phyloP scores from a whole-genome alignment of 2,113 vertebrate species.

The Syrrhaptes paradoxus region DNA sequence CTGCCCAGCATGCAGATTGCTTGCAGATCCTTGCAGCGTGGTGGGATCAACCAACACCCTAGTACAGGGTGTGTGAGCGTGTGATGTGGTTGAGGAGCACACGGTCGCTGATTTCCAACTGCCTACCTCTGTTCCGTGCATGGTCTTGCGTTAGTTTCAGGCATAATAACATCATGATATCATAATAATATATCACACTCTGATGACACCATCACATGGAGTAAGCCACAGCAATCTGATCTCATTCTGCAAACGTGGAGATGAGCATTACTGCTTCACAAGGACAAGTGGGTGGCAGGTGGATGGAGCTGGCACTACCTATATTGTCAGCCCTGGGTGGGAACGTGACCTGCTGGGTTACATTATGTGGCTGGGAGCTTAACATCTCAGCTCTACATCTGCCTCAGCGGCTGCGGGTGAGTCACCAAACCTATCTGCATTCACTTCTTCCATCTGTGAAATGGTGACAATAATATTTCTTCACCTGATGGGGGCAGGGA shows the following conservation, averaged over 20 bases:
- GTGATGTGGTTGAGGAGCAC: slow-evolving; percentile 21
- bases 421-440: slow-evolving; percentile 29
- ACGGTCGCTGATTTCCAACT: not conserved
- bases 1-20: not conserved
- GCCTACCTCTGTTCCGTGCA: not conserved
- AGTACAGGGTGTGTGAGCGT: not conserved
- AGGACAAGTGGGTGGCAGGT: slow-evolving; percentile 11
- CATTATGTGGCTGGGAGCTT: slow-evolving; percentile 31
- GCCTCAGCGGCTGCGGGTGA: not conserved
- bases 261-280: not conserved
- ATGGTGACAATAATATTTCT: slow-evolving; percentile 27
- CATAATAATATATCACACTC: not conserved
- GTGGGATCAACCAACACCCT: not conserved
- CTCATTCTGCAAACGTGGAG: not conserved
- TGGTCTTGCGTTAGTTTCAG: slow-evolving; percentile 24
- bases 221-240: slow-evolving; percentile 48
- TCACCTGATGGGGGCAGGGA: slow-evolving; percentile 20
- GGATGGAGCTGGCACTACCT: not conserved
- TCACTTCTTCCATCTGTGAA: slow-evolving; percentile 55
- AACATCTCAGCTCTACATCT: slow-evolving; percentile 16
- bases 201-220: slow-evolving; percentile 2
- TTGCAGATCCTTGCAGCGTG: not conserved
- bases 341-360: slow-evolving; percentile 50
- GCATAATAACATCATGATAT: slow-evolving; percentile 35
- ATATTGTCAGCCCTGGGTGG: slow-evolving; percentile 3